Evolutionary conservation across 2,797 vertebrate genomes (phyloP), one percentile per base, ranked within the genome.

Genomic region (Oreortyx pictus): DNA sequence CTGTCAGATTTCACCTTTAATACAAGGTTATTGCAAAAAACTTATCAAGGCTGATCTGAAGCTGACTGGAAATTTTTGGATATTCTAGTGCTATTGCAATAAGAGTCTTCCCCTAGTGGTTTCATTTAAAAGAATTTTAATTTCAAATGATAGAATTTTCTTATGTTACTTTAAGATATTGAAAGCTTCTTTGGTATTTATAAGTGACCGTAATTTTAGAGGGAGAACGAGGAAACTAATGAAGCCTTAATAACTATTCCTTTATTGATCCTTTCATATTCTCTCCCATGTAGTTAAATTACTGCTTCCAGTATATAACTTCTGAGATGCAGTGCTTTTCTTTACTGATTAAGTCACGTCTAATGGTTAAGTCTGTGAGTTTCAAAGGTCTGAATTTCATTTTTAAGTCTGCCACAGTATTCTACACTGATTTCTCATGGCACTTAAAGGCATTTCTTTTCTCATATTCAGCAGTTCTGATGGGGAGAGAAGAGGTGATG

Each of bases 1-100:
- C 62, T 88, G 75, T 85, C 83, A 82, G 44, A 82, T 88, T 93
- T 86, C 65, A 89, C 90, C 83, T 90, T 71, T 92, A 85, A 75
- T 85, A 52, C 91, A 96, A 93, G 95, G 91, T 92, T 90, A 85
- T 89, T 90, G 62, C 23, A 90, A 74, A 92, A 95, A 87, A 14
- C 46, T 93, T 94, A 25, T 84, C 33, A 87, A 65, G 37, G 14
- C 37, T 79, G 66, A 86, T 88, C 89, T 91, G 74, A 93, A 88
- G 33, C 37, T 8, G 7, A 67, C 31, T 52, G 68, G 86, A 65
- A 9, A 29, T 57, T 79, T 87, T 85, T 44, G 54, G 64, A 37
- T 88, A 62, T 37, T 72, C 35, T 27, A 18, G 5, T 62, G 74
- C 49, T 52, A 7, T 49, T 77, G 67, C 84, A 89, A 79, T 67